These are phyloP conservation scores for Climacteris rufus DNA, from an alignment of 2,113 vertebrate species.

Conservation along the genomic window DNA sequence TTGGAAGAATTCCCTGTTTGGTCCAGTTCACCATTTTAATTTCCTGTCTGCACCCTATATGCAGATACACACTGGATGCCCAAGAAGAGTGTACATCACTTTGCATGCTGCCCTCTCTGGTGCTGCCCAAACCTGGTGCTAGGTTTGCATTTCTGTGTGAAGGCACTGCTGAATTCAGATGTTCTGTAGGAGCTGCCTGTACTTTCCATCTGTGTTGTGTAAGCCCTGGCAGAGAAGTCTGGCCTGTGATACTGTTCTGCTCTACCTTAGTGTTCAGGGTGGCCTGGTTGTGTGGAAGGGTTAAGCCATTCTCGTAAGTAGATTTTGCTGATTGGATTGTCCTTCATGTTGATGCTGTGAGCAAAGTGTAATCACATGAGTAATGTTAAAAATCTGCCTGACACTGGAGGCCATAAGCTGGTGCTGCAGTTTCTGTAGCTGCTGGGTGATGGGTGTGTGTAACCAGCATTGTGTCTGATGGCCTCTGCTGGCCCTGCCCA, in stretches of 20 bases:
- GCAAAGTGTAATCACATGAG: not conserved
- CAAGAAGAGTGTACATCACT: not conserved
- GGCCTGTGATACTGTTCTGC: fast-evolving
- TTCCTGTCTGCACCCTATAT: not conserved
- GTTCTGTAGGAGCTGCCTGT: not conserved
- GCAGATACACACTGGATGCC: not conserved
- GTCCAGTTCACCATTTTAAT: not conserved
- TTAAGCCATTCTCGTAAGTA: not conserved
- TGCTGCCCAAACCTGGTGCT: not conserved
- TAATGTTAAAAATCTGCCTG: not conserved
- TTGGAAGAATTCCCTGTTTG: not conserved
- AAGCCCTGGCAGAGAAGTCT: not conserved
- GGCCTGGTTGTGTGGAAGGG: not conserved
- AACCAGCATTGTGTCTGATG: not conserved
- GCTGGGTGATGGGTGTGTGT: not conserved
- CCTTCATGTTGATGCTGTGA: not conserved
- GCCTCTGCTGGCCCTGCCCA: not conserved
- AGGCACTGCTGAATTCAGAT: not conserved
- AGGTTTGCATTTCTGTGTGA: not conserved
- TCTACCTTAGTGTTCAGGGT: not conserved
- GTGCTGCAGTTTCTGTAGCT: not conserved
- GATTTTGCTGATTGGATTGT: conserved; percentile 5
- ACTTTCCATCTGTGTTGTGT: not conserved
- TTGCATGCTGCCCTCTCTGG: not conserved
- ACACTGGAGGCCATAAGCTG: not conserved